These are phyloP conservation scores for Circaetus cinerascens DNA, from an alignment of 2,113 vertebrate species.

Conservation along the genomic window DNA sequence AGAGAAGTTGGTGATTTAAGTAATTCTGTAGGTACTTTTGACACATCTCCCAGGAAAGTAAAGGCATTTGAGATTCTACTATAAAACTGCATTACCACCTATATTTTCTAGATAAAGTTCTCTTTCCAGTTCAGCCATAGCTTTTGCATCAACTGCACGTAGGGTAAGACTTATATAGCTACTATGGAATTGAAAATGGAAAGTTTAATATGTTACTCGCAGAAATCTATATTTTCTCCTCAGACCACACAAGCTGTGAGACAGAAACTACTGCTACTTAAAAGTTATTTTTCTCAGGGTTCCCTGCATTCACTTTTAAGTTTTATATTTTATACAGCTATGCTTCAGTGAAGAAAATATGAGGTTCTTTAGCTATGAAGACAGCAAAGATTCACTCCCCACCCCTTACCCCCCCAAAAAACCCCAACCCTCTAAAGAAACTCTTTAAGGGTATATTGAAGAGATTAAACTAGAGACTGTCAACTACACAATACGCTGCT, in stretches of 20 bases:
- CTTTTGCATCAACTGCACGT: not conserved
- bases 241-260: not conserved
- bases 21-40: not conserved
- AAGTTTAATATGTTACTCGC: not conserved
- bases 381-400: not conserved
- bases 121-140: not conserved
- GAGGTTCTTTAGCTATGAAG: not conserved
- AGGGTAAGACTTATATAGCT: not conserved
- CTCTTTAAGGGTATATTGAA: not conserved
- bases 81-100: not conserved
- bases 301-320: not conserved
- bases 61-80: not conserved
- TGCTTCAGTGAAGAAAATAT: not conserved
- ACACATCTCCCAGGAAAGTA: not conserved
- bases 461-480: not conserved
- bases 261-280: not conserved
- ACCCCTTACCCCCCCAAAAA: too few relatives aligned
- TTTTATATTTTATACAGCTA: not conserved
- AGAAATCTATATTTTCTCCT: not conserved
- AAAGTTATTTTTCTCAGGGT: not conserved
- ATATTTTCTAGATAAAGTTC: not conserved
- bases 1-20: not conserved
- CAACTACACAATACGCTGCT: not conserved
- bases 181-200: not conserved
- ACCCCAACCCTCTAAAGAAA: not conserved